Base-by-base conservation (phyloP, 2,888 invertebrate genomes). In the Torymus auratus region DNA sequence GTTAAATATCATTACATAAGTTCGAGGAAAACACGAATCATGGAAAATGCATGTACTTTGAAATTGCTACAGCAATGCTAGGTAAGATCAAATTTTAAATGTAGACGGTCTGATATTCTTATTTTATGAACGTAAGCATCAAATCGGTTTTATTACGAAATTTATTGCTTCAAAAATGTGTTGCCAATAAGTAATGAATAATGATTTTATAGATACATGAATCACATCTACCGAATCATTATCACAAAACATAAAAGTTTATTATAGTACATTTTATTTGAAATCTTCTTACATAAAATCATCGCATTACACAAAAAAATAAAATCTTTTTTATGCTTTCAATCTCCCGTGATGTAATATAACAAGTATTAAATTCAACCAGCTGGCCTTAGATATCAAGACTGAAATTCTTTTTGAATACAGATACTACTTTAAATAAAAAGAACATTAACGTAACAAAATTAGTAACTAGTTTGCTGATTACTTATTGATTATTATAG, bases 391-490 rank as follows among this genome's bases (percentile, higher is more conserved):
- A 62, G 55, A 28, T 53, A 70, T 3, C 50, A 58, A 23, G 28
- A 56, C 20, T 17, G 69, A 17, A 62, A 75, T 64, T 70, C 20
- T 41, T 56, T 55, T 50, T 17, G 17, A 61, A 55, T 11, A 41
- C 50, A 62, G n/a, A n/a, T n/a, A n/a, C n/a, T 28, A 76, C 17
- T 7, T 53, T 76, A 64, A 69, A 55, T 69, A 70, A 62, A 56
- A 70, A 76, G 28, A 65, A 55, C n/a, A 65, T 20, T 23, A 28
- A 69, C 23, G 20, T 61, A 65, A 71, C 20, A 15, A 64, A 71
- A 41, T 77, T 65, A 12, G 20, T 14, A 23, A 78, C 64, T 78
- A 71, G 50, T 71, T 56, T 64, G 7, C 14, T 71, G 28, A 65
- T 65, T 67, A 60, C 71, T 4, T 14, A 14, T 14, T 65, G 13